A percentile compares a stretch with the other conserved stretches of the same genome.
phyloP scores from a whole-genome alignment of 2,888 invertebrate species.

The Volucella zonaria region DNA sequence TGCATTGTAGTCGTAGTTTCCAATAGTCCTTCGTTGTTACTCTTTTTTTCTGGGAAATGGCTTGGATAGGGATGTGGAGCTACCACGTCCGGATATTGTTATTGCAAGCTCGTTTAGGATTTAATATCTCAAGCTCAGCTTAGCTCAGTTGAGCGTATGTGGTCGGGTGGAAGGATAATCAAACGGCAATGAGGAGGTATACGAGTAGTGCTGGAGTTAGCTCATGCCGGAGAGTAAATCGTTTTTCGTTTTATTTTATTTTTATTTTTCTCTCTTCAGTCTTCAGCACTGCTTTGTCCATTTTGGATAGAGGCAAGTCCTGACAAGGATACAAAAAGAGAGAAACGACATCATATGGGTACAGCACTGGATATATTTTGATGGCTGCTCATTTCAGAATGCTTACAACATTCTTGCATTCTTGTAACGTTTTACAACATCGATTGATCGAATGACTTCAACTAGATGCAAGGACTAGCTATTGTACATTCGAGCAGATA shows the following conservation, averaged over 20 bases:
- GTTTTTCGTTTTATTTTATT: not conserved
- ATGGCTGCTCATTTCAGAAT: not conserved
- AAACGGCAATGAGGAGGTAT: slow-evolving; percentile 18
- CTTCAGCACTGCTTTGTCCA: slow-evolving; percentile 38
- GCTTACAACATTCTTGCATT: not conserved
- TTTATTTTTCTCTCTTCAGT: not conserved
- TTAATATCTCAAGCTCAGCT: slow-evolving; percentile 43
- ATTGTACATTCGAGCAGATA: too few species aligned
- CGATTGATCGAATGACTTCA: too few species aligned
- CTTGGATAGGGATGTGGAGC: not conserved
- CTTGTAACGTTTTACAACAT: too few species aligned
- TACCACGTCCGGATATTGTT: slow-evolving; percentile 42
- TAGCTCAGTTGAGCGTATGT: slow-evolving; percentile 10
- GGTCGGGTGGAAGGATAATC: slow-evolving; percentile 34
- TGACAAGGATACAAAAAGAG: slow-evolving; percentile 26
- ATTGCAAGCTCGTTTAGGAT: slow-evolving; percentile 56
- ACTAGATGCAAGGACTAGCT: too few species aligned
- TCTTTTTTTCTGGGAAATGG: slow-evolving; percentile 38
- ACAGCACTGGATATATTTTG: slow-evolving; percentile 10
- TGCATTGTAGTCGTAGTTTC: slow-evolving; percentile 39
- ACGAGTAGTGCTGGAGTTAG: not conserved
- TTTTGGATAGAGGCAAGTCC: slow-evolving; percentile 21
- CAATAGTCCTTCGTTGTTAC: slow-evolving; percentile 25
- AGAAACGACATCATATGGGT: slow-evolving; percentile 36
- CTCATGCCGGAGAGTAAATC: slow-evolving; percentile 40